Evolutionary conservation across 2,113 vertebrate species (phyloP), one percentile per base, ranked within the genome.

Genomic region (Empidonax traillii): DNA sequence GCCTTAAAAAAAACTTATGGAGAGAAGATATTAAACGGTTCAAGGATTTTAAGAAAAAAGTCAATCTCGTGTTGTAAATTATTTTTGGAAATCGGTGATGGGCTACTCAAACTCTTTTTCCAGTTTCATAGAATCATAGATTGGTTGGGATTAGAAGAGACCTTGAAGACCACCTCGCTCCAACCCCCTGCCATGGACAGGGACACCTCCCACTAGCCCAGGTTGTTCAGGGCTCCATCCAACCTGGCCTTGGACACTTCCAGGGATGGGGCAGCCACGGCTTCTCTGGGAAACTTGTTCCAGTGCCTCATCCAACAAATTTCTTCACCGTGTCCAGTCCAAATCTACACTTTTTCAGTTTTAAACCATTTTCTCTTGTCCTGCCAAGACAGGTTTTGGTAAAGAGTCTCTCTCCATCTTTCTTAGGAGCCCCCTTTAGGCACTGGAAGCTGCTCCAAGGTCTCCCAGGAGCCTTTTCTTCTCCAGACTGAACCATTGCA

Each of bases 231-330:
- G n/a, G 30, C 25, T 30, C 33, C 16, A 0, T 73, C 28, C 75
- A 86, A 8, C 25, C n/a, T 17, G 25, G 3, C 39, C 39, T 43
- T 20, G n/a, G 35, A 43, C 9, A 3, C 14, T 78, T 3, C 24
- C 52, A 47, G 1, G 2, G n/a, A 23, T 9, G 28, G 1, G 4
- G 23, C 33, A 90, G 0, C 23, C 23, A 52, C 58, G 28, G 3
- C 23, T 12, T 44, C 56, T 56, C 41, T 28, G 27, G 43, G 4
- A 35, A 77, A 14, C 19, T 6, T 13, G 9, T 2, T 2, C 8
- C 52, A 49, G 31, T 12, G 25, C 1, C 6, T 44, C 28, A 43
- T 41, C 41, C 9, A 43, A 31, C 39, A 22, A 22, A 65, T 65
- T 31, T 43, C 62, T 43, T 31, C 12, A 12, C 14, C 28, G 23